phyloP scores from a whole-genome alignment of 2,113 vertebrate species.

The Dolichallabes microphthalmus region DNA sequence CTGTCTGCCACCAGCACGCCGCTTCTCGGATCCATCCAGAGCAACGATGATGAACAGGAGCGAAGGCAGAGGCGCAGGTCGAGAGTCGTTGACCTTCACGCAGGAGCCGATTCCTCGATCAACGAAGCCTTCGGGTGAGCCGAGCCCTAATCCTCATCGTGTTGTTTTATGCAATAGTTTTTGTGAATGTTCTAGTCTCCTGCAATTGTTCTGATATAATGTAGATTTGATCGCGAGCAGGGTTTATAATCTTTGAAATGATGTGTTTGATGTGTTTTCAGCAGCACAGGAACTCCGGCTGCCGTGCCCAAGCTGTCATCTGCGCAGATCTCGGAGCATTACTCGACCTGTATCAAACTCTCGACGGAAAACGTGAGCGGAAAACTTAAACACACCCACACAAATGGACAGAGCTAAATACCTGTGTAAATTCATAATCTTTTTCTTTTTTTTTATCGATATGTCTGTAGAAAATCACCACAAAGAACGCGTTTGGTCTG shows the following conservation, averaged over 20 bases:
- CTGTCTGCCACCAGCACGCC: conserved; percentile 73
- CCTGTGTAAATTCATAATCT: neutral
- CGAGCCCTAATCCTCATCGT: too few relatives aligned
- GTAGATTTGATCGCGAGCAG: neutral
- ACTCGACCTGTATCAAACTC: conserved; percentile 93
- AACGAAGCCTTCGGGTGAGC: conserved; percentile 70
- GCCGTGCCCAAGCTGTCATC: conserved; percentile 80
- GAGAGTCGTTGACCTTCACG: conserved; percentile 77
- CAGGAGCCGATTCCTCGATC: conserved; percentile 66
- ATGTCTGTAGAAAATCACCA: conserved; percentile 89
- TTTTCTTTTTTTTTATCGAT: neutral
- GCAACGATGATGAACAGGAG: conserved; percentile 88
- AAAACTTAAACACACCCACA: neutral
- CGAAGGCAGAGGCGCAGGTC: conserved; percentile 83
- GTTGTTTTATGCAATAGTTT: too few relatives aligned
- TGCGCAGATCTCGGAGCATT: conserved; percentile 89
- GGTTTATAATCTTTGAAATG: neutral
- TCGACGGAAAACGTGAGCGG: conserved; percentile 90
- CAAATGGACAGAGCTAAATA: neutral
- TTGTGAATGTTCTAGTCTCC: too few relatives aligned
- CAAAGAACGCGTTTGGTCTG: conserved; percentile 92
- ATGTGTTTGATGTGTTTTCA: conserved; percentile 41
- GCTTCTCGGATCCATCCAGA: conserved; percentile 74
- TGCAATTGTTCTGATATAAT: neutral
- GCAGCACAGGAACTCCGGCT: conserved; percentile 71